Conservation (phyloP, 35 echinoderm and acorn worm species). For the Apostichopus parvimensis region DNA sequence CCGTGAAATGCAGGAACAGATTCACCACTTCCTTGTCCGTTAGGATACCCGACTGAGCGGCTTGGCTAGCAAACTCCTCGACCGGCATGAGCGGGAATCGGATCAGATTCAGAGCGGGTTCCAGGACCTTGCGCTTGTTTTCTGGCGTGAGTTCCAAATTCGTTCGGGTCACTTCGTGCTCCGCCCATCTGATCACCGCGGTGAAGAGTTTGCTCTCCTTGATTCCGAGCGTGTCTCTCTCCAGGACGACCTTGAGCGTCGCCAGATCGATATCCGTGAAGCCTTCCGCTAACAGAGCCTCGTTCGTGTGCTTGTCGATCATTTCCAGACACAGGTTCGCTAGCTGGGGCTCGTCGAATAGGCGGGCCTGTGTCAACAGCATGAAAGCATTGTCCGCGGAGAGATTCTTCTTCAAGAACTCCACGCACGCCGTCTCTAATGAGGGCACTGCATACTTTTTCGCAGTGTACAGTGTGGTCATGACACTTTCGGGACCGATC, state of each 20-base stretch:
- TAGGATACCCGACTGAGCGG: slow-evolving; percentile 90
- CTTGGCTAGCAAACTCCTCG: slow-evolving; percentile 93
- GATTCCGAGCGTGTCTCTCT: slow-evolving; percentile 93
- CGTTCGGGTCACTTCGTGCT: slow-evolving; percentile 75
- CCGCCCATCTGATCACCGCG: slow-evolving; percentile 84
- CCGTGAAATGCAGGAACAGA: slow-evolving; percentile 97
- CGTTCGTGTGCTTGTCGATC: slow-evolving; percentile 93
- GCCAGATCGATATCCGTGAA: slow-evolving; percentile 98
- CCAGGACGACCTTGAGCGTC: slow-evolving; percentile 84
- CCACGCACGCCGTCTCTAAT: slow-evolving; percentile 94
- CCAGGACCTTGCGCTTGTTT: slow-evolving; percentile 82
- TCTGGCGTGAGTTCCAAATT: slow-evolving; percentile 78
- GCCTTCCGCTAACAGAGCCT: slow-evolving; percentile 85
- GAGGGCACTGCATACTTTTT: slow-evolving; percentile 97
- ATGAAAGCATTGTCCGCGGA: slow-evolving; percentile 95
- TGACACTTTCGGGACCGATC: slow-evolving; percentile 95
- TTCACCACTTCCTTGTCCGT: slow-evolving; percentile 95
- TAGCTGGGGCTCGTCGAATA: slow-evolving; percentile 98
- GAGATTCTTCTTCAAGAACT: slow-evolving; percentile 94
- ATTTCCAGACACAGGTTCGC: slow-evolving; percentile 93
- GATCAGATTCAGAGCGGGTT: slow-evolving; percentile 83
- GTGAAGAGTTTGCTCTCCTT: slow-evolving; percentile 93
- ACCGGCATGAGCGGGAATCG: slow-evolving; percentile 97
- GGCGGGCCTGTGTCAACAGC: slow-evolving; percentile 87
- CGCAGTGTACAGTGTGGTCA: slow-evolving; percentile 96